Conservation (phyloP, 2,797 vertebrate genomes). For the Pyrocephalus nanus region DNA sequence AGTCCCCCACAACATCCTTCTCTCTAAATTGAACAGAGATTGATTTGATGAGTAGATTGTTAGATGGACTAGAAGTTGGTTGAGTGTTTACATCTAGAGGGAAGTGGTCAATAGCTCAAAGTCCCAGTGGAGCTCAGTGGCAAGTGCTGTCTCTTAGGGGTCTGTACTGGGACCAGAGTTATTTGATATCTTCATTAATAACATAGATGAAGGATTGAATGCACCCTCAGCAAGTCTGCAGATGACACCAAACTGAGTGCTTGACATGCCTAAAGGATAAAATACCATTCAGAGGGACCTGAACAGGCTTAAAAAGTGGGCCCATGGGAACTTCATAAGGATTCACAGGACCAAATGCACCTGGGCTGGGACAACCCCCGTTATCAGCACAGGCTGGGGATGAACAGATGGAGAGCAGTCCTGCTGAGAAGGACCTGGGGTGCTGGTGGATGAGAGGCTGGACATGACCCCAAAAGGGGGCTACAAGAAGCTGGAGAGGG, state of each 20-base stretch:
- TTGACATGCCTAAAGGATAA: background rate
- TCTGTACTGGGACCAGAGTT: background rate
- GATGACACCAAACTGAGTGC: background rate
- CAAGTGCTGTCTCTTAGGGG: background rate
- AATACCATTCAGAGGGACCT: background rate
- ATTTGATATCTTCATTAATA: background rate
- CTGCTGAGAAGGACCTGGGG: background rate
- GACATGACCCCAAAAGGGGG: background rate
- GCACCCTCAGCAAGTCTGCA: background rate
- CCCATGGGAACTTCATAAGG: background rate
- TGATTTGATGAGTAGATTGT: background rate
- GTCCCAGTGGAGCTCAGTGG: background rate
- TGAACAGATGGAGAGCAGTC: background rate
- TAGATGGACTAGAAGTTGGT: background rate
- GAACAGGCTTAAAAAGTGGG: background rate
- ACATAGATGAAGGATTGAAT: rapidly evolving
- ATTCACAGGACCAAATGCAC: background rate
- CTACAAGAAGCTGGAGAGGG: background rate
- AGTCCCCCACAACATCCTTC: background rate
- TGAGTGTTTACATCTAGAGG: background rate
- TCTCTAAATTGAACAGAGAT: background rate
- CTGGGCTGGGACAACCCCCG: background rate
- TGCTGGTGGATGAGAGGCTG: background rate
- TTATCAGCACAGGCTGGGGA: background rate
- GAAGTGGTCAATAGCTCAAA: background rate